Base-by-base conservation (phyloP, 2,888 invertebrate species). In the Andrena fulva region DNA sequence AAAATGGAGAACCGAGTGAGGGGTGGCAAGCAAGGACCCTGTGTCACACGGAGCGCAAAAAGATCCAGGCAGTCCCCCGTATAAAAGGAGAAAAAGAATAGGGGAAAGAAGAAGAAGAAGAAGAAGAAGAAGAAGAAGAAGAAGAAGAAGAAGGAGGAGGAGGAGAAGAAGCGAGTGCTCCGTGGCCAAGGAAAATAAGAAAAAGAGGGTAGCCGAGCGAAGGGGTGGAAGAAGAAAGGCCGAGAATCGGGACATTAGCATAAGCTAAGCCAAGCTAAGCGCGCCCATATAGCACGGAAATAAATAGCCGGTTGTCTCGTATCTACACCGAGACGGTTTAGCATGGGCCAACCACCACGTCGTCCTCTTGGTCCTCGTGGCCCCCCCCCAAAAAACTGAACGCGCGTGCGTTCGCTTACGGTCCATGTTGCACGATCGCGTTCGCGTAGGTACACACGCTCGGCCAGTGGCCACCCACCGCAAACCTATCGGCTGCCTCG, bases 211-310 rank as follows among this genome's bases (percentile, higher is more conserved):
- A 72, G 79, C 66, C 64, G 76, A 67, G 82, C 78, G 80, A 76
- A 80, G 86, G 82, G 72, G 42, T 64, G 74, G 70, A 77, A 76
- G 76, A 83, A 84, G 85, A 81, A 87, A 85, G 83, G 84, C 82
- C 71, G 87, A 80, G 90, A 89, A 89, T 86, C 89, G 91, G 91
- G 91, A 89, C 92, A 92, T 92, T 92, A 92, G 92, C 92, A 92
- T 92, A 92, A 92, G 92, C 91, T 91, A 91, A 91, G 90, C 90
- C 89, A 83, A 88, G 90, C 90, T 91, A 91, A 92, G 91, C 92
- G 91, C 88, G 89, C 80, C 90, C 92, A 92, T 92, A 92, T 91
- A 92, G 91, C 92, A 92, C 92, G 91, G 89, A 92, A 92, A 92
- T 91, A 92, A 92, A 92, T 92, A 92, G 92, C 90, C 90, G 89